phyloP scores from a whole-genome alignment of 2,113 vertebrate species.

The Chrysemys picta region DNA sequence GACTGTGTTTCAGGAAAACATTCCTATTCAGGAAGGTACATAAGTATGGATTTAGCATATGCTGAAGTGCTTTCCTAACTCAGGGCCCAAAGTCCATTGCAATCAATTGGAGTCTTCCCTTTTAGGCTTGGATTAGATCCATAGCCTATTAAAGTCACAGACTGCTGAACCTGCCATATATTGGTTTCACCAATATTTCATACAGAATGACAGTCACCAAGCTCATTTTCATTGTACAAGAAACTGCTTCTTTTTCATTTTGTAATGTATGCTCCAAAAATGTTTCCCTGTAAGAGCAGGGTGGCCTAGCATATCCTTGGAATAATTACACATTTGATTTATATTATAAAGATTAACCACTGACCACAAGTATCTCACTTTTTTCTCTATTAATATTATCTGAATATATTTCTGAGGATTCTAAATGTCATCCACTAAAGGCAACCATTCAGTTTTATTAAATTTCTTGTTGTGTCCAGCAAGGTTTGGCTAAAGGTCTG shows the following conservation, averaged over 20 bases:
- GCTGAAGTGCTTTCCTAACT: not conserved
- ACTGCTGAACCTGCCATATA: not conserved
- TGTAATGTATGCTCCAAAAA: not conserved
- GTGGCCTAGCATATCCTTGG: not conserved
- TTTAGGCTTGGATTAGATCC: fast-evolving
- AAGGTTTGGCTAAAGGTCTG: not conserved
- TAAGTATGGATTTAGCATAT: not conserved
- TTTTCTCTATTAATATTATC: not conserved
- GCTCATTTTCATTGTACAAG: not conserved
- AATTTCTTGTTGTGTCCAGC: not conserved
- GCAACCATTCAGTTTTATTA: not conserved
- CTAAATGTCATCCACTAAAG: not conserved
- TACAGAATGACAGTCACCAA: not conserved
- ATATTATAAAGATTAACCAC: not conserved
- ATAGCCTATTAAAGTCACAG: not conserved
- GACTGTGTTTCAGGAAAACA: not conserved
- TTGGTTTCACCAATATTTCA: not conserved
- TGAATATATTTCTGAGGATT: not conserved
- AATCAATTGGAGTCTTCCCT: not conserved
- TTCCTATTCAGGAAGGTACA: not conserved
- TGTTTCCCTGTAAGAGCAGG: not conserved
- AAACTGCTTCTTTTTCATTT: not conserved
- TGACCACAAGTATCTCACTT: not conserved
- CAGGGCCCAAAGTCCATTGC: fast-evolving
- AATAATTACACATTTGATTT: not conserved